A percentile compares a stretch with the other conserved stretches of the same genome.
Conservation (phyloP, 2,113 vertebrate genomes). For the Misgurnus mizolepis region DNA sequence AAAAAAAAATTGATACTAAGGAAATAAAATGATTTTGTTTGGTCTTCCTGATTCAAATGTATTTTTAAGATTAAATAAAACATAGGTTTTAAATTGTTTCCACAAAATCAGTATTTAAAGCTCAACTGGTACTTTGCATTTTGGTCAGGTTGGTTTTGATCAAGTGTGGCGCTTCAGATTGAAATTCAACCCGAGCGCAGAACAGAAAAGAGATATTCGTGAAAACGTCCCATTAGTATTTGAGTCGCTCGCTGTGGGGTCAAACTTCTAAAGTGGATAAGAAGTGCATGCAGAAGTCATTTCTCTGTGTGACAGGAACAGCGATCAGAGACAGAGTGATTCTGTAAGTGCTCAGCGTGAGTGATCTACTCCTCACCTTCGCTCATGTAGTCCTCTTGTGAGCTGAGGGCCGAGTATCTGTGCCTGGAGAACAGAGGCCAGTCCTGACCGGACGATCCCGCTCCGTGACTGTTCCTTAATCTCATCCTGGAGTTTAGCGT, state of each 20-base stretch:
- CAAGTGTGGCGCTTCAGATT: not conserved
- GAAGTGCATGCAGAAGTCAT: not conserved
- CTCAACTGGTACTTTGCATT: not conserved
- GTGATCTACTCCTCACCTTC: constrained; percentile 75
- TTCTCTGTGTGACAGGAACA: not conserved
- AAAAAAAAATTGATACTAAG: too few species aligned
- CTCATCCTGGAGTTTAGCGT: constrained; percentile 76
- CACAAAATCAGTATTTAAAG: not conserved
- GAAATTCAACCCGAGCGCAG: not conserved
- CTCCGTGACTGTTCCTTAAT: constrained; percentile 71
- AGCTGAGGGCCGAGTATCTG: constrained; percentile 75
- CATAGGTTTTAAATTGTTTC: too few species aligned
- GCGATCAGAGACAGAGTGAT: not conserved
- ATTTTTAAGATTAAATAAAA: too few species aligned
- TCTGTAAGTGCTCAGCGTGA: constrained; percentile 2
- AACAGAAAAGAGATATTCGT: constrained; percentile 1
- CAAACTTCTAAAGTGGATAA: not conserved
- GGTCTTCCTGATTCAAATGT: too few species aligned
- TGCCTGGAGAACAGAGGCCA: constrained; percentile 80
- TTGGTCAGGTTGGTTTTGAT: not conserved
- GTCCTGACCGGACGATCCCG: constrained; percentile 69
- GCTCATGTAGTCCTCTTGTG: constrained; percentile 83
- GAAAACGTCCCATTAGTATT: not conserved
- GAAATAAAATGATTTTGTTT: too few species aligned
- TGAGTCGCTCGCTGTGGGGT: not conserved